Evolutionary conservation across 1,140 invertebrate species (phyloP).

Genomic region (Nasonia longicornis): DNA sequence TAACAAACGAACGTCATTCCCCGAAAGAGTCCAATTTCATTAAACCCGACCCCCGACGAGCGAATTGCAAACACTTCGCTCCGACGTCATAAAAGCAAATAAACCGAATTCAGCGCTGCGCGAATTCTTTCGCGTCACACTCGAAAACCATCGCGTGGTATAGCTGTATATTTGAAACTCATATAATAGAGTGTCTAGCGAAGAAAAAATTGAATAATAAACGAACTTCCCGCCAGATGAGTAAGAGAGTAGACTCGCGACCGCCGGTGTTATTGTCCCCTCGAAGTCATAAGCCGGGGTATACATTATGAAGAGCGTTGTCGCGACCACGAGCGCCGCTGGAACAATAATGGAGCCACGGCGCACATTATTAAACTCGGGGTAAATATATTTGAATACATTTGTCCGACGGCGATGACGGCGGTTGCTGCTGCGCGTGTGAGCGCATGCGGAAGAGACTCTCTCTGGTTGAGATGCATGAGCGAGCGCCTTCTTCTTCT

Average conservation of each 20-base stretch:
- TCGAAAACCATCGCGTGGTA: too few species aligned
- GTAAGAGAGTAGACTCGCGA: not conserved
- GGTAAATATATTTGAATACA: conserved; percentile 58
- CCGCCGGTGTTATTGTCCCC: not conserved
- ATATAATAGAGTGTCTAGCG: not conserved
- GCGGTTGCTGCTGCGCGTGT: not conserved
- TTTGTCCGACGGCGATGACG: conserved; percentile 53
- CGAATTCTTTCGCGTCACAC: not conserved
- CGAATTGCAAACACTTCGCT: not conserved
- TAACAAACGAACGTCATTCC: too few species aligned
- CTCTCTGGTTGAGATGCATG: not conserved
- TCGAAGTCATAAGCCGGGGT: not conserved
- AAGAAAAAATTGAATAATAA: not conserved
- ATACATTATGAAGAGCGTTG: too few species aligned
- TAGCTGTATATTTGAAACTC: too few species aligned
- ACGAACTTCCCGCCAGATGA: not conserved
- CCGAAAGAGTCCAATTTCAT: not conserved
- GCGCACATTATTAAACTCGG: conserved; percentile 51
- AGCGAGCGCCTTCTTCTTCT: not conserved
- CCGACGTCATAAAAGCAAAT: too few species aligned
- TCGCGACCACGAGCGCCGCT: too few species aligned
- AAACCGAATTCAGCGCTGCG: not conserved
- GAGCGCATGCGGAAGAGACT: conserved; percentile 21
- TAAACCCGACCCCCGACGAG: not conserved
- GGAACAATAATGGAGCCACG: conserved; percentile 51